A percentile compares a stretch with the other conserved stretches of the same genome.
Evolutionary conservation across 2,888 invertebrate species (phyloP).

Genomic region (Calameuta pallipes): DNA sequence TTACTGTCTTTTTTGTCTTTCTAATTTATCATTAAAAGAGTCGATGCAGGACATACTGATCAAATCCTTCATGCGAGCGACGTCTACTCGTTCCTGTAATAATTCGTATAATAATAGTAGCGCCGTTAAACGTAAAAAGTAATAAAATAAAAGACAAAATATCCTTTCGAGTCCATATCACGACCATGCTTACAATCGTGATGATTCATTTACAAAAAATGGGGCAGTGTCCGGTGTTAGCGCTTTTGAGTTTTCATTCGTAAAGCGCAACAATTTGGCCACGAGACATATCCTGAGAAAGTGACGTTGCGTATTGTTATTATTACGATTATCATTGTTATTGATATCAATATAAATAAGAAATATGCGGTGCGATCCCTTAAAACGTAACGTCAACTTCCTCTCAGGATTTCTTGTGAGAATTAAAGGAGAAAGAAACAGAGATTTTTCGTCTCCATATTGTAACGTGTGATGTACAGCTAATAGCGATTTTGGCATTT

Average conservation of each 20-base stretch:
- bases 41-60: neutral
- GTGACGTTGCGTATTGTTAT: neutral
- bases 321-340: neutral
- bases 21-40: neutral
- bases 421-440: neutral
- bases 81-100: neutral
- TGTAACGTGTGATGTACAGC: neutral
- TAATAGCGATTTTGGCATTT: neutral
- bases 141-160: neutral
- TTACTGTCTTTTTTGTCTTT: neutral
- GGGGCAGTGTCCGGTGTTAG: neutral
- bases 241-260: neutral
- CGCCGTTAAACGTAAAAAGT: neutral
- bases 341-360: neutral
- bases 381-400: neutral
- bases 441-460: neutral
- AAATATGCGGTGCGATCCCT: neutral
- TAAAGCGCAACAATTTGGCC: neutral
- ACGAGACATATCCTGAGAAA: neutral
- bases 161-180: neutral
- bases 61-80: neutral
- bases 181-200: neutral
- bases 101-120: neutral
- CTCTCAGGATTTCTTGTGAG: neutral
- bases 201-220: neutral